phyloP scores from a whole-genome alignment of 2,797 vertebrate genomes.

The Dicrostonyx torquatus region DNA sequence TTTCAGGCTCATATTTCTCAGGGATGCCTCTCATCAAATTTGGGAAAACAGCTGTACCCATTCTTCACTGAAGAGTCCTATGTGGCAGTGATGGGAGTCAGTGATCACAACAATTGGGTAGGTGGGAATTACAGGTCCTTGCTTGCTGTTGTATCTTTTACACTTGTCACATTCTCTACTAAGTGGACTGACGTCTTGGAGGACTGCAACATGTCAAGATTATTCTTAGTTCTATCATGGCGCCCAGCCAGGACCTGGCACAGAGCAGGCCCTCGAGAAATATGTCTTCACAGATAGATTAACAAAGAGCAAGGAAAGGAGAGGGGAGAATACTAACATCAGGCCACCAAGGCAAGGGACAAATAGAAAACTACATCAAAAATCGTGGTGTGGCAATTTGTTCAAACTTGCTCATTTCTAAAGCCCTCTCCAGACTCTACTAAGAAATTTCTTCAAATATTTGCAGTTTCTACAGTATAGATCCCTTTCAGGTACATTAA shows the following conservation, averaged over 20 bases:
- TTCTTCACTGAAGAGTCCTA: not conserved
- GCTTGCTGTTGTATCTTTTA: constrained; percentile 1
- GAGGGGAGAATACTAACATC: not conserved
- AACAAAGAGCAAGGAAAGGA: not conserved
- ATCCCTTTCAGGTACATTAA: constrained; percentile 66
- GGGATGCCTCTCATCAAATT: not conserved
- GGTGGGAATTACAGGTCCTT: not conserved
- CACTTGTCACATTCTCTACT: constrained; percentile 5
- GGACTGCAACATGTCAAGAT: constrained; percentile 18
- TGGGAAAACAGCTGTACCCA: not conserved
- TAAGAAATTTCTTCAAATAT: constrained; percentile 63
- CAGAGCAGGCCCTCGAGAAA: constrained; percentile 36
- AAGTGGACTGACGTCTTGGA: constrained; percentile 1
- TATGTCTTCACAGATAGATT: constrained; percentile 25
- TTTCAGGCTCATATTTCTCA: not conserved
- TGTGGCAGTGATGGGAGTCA: fast-evolving
- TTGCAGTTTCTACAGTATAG: constrained; percentile 60
- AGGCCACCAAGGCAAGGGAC: constrained; percentile 6
- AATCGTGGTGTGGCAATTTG: constrained; percentile 5
- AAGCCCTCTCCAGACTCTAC: constrained; percentile 31
- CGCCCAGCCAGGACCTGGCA: not conserved
- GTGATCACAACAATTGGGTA: not conserved
- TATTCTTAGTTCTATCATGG: constrained; percentile 32
- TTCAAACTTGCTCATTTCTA: constrained; percentile 47
- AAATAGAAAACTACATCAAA: constrained; percentile 45